These are phyloP conservation scores for Trogon melanurus DNA, from an alignment of 2,113 vertebrate genomes.

Conservation along the genomic window DNA sequence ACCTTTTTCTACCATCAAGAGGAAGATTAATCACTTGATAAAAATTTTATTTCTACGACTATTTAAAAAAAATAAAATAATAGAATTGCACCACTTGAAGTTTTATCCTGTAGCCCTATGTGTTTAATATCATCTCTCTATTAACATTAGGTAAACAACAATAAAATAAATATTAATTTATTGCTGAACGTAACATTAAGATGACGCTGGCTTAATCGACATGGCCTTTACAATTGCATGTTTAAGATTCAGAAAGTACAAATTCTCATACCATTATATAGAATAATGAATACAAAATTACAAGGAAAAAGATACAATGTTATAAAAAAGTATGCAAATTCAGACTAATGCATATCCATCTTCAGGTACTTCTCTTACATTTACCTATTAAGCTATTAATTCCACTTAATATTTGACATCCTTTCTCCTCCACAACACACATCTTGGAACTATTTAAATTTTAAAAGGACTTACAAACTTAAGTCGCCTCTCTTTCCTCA, in stretches of 20 bases:
- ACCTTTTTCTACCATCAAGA: neutral
- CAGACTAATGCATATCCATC: accelerated
- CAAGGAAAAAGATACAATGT: neutral
- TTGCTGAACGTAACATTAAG: neutral
- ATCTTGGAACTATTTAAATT: neutral
- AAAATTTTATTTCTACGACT: neutral
- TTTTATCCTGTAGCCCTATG: neutral
- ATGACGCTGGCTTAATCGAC: neutral
- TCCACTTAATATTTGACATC: neutral
- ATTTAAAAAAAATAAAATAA: neutral
- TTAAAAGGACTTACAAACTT: neutral
- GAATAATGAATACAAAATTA: neutral
- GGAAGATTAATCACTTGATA: neutral
- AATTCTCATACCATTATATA: neutral
- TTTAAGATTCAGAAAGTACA: neutral
- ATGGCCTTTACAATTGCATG: accelerated
- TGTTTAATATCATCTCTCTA: neutral
- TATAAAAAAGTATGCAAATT: neutral
- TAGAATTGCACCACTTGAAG: neutral
- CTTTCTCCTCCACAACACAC: neutral
- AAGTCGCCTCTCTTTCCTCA: neutral
- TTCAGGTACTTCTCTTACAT: neutral
- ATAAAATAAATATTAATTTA: neutral
- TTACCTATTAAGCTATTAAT: neutral
- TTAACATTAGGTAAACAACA: neutral